Evolutionary conservation across 2,888 invertebrate species (phyloP).

Genomic region (Monopis laevigella): DNA sequence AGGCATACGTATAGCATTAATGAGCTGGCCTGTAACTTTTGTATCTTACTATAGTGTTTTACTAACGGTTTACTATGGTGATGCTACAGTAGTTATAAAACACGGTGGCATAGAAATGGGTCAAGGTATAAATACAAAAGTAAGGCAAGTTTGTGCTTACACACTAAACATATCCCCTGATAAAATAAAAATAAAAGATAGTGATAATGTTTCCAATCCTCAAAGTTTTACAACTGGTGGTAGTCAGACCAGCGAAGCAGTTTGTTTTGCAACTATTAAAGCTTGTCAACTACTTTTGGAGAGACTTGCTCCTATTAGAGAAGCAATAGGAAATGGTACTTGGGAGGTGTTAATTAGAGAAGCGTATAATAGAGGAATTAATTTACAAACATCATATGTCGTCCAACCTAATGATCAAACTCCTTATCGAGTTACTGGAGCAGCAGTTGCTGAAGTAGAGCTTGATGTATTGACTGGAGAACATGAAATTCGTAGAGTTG

Average conservation of each 20-base stretch:
- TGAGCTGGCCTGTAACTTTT: slow-evolving; percentile 71
- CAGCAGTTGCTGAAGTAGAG: slow-evolving; percentile 68
- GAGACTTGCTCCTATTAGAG: slow-evolving; percentile 35
- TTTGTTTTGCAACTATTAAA: slow-evolving; percentile 41
- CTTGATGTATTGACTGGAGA: slow-evolving; percentile 73
- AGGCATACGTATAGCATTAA: slow-evolving; percentile 73
- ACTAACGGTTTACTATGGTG: slow-evolving; percentile 74
- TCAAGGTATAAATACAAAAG: slow-evolving; percentile 81
- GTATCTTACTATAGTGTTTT: slow-evolving; percentile 65
- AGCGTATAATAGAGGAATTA: slow-evolving; percentile 24
- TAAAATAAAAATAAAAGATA: slow-evolving; percentile 72
- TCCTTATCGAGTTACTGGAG: slow-evolving; percentile 58
- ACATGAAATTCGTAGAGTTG: slow-evolving; percentile 56
- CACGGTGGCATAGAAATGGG: slow-evolving; percentile 83
- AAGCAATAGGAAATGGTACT: slow-evolving; percentile 31
- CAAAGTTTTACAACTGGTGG: slow-evolving; percentile 74
- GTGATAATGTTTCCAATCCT: slow-evolving; percentile 67
- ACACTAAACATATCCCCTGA: slow-evolving; percentile 72
- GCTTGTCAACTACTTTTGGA: slow-evolving; percentile 42
- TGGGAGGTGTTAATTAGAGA: slow-evolving; percentile 31
- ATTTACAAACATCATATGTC: slow-evolving; percentile 27
- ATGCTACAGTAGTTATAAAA: slow-evolving; percentile 75
- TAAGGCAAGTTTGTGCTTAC: slow-evolving; percentile 73
- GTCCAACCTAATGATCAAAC: slow-evolving; percentile 25
- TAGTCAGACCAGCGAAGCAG: slow-evolving; percentile 44